These are phyloP conservation scores for Aramus guarauna DNA, from an alignment of 2,113 vertebrate species.

Conservation along the genomic window DNA sequence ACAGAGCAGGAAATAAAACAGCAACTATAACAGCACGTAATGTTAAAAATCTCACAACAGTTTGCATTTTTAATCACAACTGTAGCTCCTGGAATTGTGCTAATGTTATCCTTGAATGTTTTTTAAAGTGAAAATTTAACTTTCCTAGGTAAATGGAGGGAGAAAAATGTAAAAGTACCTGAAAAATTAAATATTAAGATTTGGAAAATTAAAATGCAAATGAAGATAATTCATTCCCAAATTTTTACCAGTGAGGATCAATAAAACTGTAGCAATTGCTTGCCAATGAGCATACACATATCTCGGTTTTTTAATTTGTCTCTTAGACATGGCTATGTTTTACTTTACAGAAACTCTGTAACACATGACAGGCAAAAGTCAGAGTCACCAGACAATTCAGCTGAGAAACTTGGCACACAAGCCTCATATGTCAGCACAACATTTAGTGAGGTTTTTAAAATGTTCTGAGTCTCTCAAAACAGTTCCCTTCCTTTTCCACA, in stretches of 20 bases:
- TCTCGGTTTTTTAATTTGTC: neutral
- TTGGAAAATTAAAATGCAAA: neutral
- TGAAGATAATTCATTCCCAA: neutral
- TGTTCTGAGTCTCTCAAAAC: neutral
- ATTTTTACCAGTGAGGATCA: neutral
- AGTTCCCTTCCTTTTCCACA: neutral
- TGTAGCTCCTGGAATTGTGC: neutral
- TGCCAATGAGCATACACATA: neutral
- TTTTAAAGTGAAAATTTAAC: neutral
- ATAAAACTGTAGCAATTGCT: neutral
- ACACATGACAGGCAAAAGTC: neutral
- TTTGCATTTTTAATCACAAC: neutral
- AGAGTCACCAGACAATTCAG: conserved; percentile 8
- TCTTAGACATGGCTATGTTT: neutral
- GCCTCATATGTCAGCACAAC: neutral
- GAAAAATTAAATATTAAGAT: neutral
- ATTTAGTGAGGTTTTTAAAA: neutral
- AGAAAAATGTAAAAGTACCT: neutral
- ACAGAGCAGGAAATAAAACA: neutral
- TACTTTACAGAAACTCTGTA: neutral
- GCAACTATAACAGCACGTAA: neutral
- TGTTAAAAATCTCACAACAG: neutral
- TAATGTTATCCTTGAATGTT: neutral
- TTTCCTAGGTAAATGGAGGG: neutral
- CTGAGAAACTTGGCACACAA: neutral